Evolutionary conservation across 30 jellyfish, hydroid and myxozoan species (phyloP).

Genomic region (Aurelia sp.): DNA sequence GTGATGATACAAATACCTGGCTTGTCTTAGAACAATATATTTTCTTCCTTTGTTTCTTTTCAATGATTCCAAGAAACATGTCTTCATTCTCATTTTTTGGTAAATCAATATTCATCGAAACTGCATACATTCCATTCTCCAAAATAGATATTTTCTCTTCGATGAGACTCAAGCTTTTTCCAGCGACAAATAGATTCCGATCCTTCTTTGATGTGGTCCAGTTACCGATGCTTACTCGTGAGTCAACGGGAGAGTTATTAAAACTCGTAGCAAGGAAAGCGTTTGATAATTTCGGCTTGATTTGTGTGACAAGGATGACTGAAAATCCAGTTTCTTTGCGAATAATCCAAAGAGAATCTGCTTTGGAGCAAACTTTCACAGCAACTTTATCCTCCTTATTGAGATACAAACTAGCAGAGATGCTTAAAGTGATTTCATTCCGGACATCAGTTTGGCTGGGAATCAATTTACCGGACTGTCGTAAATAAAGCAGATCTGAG

Average conservation of each 20-base stretch:
- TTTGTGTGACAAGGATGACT: constrained; percentile 26
- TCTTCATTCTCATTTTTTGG: neutral
- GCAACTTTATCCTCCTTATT: constrained; percentile 43
- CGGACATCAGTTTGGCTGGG: constrained; percentile 11
- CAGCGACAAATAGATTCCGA: constrained; percentile 11
- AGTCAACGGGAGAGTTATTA: neutral
- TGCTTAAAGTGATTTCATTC: constrained; percentile 38
- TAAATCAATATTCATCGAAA: constrained; percentile 10
- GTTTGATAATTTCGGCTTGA: neutral
- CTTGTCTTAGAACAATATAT: constrained; percentile 17
- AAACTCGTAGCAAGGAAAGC: constrained; percentile 41
- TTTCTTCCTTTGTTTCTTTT: neutral
- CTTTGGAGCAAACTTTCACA: constrained; percentile 55
- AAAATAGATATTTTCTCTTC: constrained; percentile 10
- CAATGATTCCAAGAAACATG: constrained; percentile 22
- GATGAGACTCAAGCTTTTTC: neutral
- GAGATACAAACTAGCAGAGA: constrained; percentile 29
- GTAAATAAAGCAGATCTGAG: constrained; percentile 24
- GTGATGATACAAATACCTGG: neutral
- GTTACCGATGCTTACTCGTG: neutral
- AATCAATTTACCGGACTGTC: constrained; percentile 18
- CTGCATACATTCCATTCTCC: constrained; percentile 27
- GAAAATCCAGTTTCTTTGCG: constrained; percentile 70
- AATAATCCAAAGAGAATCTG: constrained; percentile 55
- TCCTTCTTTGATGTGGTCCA: constrained; percentile 32